Evolutionary conservation across 2,797 vertebrate genomes (phyloP).

Genomic region (Trematomus bernacchii): DNA sequence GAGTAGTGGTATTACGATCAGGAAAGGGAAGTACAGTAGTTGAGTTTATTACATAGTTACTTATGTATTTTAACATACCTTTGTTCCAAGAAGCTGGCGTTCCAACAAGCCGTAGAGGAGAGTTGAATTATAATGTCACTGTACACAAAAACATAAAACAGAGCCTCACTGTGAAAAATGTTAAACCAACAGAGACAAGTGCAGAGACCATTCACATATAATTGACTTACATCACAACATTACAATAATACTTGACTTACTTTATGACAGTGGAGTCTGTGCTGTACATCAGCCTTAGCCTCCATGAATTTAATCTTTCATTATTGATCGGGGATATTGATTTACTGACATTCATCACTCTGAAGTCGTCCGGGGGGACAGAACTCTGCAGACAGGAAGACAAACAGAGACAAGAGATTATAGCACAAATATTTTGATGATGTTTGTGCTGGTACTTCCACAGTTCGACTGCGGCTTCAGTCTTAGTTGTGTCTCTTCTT

Average conservation of each 20-base stretch:
- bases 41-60: background rate
- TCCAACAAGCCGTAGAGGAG: conserved; percentile 97
- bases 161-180: background rate
- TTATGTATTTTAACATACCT: conserved; percentile 82
- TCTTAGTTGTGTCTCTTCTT: conserved; percentile 34
- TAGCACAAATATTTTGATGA: conserved; percentile 15
- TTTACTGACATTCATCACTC: conserved; percentile 89
- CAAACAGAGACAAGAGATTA: conserved; percentile 31
- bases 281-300: conserved; percentile 91
- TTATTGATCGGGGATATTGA: conserved; percentile 92
- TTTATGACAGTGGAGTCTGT: conserved; percentile 91
- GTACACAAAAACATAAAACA: conserved; percentile 44
- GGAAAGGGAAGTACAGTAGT: background rate
- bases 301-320: conserved; percentile 93
- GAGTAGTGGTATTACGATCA: background rate
- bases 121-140: conserved; percentile 93
- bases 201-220: background rate
- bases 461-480: conserved; percentile 2
- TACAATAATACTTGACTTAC: conserved; percentile 80
- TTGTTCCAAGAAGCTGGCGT: conserved; percentile 97
- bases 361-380: conserved; percentile 92
- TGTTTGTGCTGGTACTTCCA: conserved; percentile 29
- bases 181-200: background rate
- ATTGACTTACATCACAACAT: background rate
- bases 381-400: conserved; percentile 83